Percentiles rank a stretch among this genome's conserved stretches.
Conservation (phyloP, 2,888 invertebrate species). For the Hydropsyche betteni region DNA sequence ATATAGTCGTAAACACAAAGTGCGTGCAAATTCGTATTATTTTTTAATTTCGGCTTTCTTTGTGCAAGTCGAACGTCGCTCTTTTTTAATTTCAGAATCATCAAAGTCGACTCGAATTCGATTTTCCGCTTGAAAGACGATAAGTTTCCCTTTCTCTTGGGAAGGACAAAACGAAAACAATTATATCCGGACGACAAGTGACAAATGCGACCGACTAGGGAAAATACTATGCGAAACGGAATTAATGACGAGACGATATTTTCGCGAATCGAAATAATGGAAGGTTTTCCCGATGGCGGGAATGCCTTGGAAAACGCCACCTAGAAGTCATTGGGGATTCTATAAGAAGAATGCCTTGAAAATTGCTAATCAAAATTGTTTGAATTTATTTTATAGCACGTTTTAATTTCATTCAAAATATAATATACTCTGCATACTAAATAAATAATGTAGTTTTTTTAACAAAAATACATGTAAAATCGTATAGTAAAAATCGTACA, state of each 20-base stretch:
- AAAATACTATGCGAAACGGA: conserved; percentile 5
- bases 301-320: not conserved
- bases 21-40: too few relatives aligned
- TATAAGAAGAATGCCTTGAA: not conserved
- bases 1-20: too few relatives aligned
- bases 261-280: not conserved
- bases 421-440: too few relatives aligned
- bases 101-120: conserved; percentile 2
- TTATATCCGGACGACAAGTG: conserved; percentile 21
- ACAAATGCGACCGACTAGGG: conserved; percentile 14
- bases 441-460: too few relatives aligned
- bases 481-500: too few relatives aligned
- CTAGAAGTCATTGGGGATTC: not conserved
- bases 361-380: not conserved
- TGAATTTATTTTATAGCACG: not conserved
- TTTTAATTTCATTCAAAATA: too few relatives aligned
- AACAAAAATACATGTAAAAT: too few relatives aligned
- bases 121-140: conserved; percentile 17
- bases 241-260: conserved; percentile 17
- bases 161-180: conserved; percentile 9
- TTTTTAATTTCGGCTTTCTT: too few relatives aligned
- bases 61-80: too few relatives aligned
- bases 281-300: not conserved
- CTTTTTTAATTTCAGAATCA: not conserved
- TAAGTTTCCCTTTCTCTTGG: not conserved